Base-by-base conservation (phyloP, 2,113 vertebrate genomes). In the Sturnus vulgaris region DNA sequence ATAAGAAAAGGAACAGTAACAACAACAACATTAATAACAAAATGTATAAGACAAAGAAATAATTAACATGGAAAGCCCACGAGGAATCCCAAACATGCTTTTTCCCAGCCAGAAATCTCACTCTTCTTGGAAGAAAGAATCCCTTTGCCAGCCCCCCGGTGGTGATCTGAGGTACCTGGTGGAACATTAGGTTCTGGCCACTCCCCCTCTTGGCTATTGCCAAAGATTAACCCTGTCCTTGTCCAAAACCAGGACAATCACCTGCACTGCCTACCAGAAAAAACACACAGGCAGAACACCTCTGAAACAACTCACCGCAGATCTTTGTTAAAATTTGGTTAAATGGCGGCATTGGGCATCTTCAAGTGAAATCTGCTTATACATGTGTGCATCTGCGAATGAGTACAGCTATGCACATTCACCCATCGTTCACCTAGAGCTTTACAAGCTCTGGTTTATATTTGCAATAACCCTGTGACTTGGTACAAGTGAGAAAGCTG, bases 331-430 rank as follows among this genome's bases (percentile, higher is more conserved):
- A 77, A 70, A 82, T 71, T 68, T 59, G 5, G 7, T 55, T 77
- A 68, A 59, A 24, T 65, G 0, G 23, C 23, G 18, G 18, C 19
- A 64, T 3, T 47, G 18, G 27, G 6, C 33, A 49, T 44, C 9
- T n/a, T 64, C 49, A 47, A 55, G 14, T 22, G 35, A 80, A 61
- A 88, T 53, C 12, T 70, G 30, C 28, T 73, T 42, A 33, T 28
- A 33, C 3, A 3, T 2, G 0, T 25, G 4, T 55, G 24, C 12
- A 31, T 71, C 10, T 57, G 27, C 2, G 0, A 20, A 21, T 15
- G 5, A 73, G 13, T 33, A 13, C 33, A 10, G 15, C 17, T 10
- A 33, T 10, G 24, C 59, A 27, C 10, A 49, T 12, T 28, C 6
- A 63, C 6, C 1, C 28, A 23, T 27, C 40, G 56, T 14, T 81